Conservation (phyloP, 1,140 invertebrate genomes). For the Elysia chlorotica region DNA sequence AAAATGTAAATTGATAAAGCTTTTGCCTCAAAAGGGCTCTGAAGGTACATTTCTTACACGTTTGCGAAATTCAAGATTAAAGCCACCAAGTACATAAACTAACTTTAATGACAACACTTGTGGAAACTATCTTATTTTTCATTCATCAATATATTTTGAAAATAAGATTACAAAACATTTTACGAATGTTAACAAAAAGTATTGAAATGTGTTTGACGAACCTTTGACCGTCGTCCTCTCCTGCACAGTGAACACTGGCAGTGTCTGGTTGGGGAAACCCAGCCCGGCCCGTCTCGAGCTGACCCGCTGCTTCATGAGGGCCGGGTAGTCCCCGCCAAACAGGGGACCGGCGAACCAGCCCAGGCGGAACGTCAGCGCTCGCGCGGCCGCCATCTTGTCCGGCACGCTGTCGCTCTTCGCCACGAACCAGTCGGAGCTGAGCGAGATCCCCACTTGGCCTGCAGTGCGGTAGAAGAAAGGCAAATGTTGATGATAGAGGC, state of each 20-base stretch:
- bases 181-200: no score
- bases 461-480: not conserved
- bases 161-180: no score
- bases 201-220: no score
- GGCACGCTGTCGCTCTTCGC: constrained; percentile 24
- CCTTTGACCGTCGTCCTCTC: constrained; percentile 49
- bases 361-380: constrained; percentile 49
- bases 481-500: not conserved
- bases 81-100: no score
- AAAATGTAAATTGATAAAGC: no score
- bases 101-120: no score
- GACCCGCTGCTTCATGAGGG: constrained; percentile 47
- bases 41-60: no score
- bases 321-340: constrained; percentile 56
- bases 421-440: constrained; percentile 51
- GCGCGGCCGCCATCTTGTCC: constrained; percentile 40
- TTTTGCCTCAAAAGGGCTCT: no score
- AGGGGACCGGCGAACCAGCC: constrained; percentile 56
- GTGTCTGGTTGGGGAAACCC: constrained; percentile 28
- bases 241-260: constrained; percentile 53
- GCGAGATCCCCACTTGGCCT: constrained; percentile 49
- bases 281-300: constrained; percentile 35
- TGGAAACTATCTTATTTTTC: no score
- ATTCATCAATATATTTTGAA: no score
- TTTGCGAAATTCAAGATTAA: no score